Percentiles rank a stretch among this genome's conserved stretches.
phyloP scores from a whole-genome alignment of 2,113 vertebrate species.

The Elanoides forficatus region DNA sequence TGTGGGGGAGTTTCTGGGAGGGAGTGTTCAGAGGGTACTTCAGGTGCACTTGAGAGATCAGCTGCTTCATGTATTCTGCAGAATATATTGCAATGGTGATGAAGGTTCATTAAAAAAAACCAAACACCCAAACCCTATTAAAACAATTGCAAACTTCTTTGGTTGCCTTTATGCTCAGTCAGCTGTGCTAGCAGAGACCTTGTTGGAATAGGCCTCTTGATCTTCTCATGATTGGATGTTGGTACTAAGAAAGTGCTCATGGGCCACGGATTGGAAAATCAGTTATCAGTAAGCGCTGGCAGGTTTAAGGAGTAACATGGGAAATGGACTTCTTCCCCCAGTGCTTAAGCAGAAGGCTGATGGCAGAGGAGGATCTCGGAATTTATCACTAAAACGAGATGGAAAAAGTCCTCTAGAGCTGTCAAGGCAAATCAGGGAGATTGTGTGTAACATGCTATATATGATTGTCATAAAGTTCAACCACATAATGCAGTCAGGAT shows the following conservation, averaged over 20 bases:
- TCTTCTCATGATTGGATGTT: not conserved
- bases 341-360: not conserved
- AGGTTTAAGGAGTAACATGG: not conserved
- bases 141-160: not conserved
- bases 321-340: not conserved
- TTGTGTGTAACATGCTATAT: not conserved
- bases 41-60: not conserved
- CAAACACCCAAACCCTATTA: not conserved
- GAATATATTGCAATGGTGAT: not conserved
- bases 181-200: not conserved
- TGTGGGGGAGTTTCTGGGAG: not conserved
- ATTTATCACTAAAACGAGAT: not conserved
- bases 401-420: not conserved
- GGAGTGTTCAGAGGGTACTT: not conserved
- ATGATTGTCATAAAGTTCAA: not conserved
- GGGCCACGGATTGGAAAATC: not conserved
- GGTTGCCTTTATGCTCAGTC: not conserved
- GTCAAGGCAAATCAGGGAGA: not conserved
- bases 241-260: not conserved
- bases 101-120: not conserved
- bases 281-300: not conserved
- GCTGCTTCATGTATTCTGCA: not conserved
- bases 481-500: accelerated
- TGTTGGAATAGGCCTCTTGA: not conserved
- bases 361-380: not conserved